Evolutionary conservation across 2,888 invertebrate species (phyloP), one percentile per base, ranked within the genome.

Genomic region (Dryomyza anilis): DNA sequence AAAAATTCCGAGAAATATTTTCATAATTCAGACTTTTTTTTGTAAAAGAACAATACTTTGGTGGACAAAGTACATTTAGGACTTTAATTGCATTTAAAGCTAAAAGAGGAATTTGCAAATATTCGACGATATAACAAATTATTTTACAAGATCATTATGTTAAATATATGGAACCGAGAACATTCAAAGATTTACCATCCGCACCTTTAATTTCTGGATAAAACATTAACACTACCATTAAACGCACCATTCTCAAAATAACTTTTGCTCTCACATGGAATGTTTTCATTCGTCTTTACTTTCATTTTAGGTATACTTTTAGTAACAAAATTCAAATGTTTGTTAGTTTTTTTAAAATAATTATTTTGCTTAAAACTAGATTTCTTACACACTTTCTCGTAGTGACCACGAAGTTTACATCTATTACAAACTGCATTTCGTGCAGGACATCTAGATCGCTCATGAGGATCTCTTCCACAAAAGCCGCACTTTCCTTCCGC

Each of bases 21-120:
- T 46, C 48, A 48, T 55, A 65, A 39, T 39, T 39, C 5, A n/a
- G 5, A 14, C 16, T 39, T n/a, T 39, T 3, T 39, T 14, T 16
- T 39, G 10, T 3, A n/a, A n/a, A 14, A 39, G n/a, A 39, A 16
- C 39, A 39, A 39, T 39, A 14, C 16, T 39, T 39, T 39, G 39
- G 39, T n/a, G 39, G n/a, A 16, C n/a, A 39, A 16, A 39, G 6
- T n/a, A 39, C 14, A 16, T 19, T 45, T 10, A 56, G 36, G 25
- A 2, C 16, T 48, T n/a, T 29, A 7, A 2, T 21, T 4, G 23
- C 4, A 55, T n/a, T n/a, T n/a, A n/a, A n/a, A n/a, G n/a, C n/a
- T n/a, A n/a, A n/a, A n/a, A n/a, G n/a, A n/a, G n/a, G 36, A 39
- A 48, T 8, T 60, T 55, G 53, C n/a, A 64, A 23, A 14, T 52